A percentile compares a stretch with the other conserved stretches of the same genome.
These are phyloP conservation scores for Mormyrus proboscirostris DNA, from an alignment of 2,797 vertebrate genomes.

Conservation along the genomic window DNA sequence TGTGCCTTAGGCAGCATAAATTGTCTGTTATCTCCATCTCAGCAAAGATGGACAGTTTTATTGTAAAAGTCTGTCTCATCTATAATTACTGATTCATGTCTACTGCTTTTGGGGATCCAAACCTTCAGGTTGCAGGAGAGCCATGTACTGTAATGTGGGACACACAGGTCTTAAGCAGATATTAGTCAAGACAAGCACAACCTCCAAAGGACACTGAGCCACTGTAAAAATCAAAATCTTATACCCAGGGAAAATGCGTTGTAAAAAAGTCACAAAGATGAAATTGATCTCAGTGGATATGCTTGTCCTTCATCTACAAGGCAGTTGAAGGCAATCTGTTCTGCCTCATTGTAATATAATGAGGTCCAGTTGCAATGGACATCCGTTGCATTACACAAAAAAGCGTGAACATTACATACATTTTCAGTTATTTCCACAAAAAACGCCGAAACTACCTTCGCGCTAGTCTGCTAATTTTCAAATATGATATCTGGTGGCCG, in stretches of 20 bases:
- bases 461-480: constrained; percentile 50
- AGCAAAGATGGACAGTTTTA: background rate
- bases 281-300: background rate
- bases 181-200: background rate
- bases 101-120: background rate
- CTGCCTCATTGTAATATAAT: constrained; percentile 41
- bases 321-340: constrained; percentile 48
- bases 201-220: background rate
- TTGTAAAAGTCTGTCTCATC: background rate
- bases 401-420: constrained; percentile 37
- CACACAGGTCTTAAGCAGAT: background rate
- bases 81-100: background rate
- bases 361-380: constrained; percentile 26
- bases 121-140: background rate
- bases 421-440: constrained; percentile 48
- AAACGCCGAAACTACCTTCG: constrained; percentile 35
- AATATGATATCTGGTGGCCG: constrained; percentile 48
- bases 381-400: constrained; percentile 52
- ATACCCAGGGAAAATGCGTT: background rate
- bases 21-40: constrained; percentile 1
- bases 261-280: background rate
- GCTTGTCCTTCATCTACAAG: constrained; percentile 31
- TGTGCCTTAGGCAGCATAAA: background rate
- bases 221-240: constrained; percentile 5
- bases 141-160: background rate